Percentiles rank a stretch among this genome's conserved stretches.
Evolutionary conservation across 2,113 vertebrate genomes (phyloP).

Genomic region (Grammomys dolichurus): DNA sequence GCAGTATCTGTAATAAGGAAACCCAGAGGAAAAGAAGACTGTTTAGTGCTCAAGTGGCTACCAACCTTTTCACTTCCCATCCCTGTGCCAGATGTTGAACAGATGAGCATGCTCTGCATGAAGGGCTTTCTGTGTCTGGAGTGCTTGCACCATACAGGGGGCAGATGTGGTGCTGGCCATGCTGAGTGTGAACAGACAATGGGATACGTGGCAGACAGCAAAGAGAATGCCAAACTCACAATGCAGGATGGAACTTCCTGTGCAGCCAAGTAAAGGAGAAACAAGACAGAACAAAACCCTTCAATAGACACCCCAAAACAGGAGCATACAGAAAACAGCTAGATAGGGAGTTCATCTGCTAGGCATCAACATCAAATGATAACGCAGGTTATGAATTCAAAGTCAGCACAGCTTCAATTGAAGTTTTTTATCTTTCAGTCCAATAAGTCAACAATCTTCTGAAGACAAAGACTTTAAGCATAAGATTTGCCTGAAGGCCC

Average conservation of each 20-base stretch:
- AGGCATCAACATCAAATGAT: not conserved
- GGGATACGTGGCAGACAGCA: constrained; percentile 36
- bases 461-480: constrained; percentile 50
- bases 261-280: constrained; percentile 77
- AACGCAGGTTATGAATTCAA: not conserved
- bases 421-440: constrained; percentile 47
- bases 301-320: constrained; percentile 58
- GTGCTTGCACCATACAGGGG: not conserved
- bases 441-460: not conserved
- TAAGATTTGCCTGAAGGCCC: not conserved
- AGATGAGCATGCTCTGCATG: constrained; percentile 68
- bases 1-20: constrained; percentile 92
- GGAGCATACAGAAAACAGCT: constrained; percentile 52
- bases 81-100: constrained; percentile 16
- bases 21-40: constrained; percentile 59
- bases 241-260: constrained; percentile 82
- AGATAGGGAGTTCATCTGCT: constrained; percentile 52
- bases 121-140: not conserved
- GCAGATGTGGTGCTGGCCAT: constrained; percentile 65
- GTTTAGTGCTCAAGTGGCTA: constrained; percentile 47
- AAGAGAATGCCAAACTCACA: constrained; percentile 78
- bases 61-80: not conserved
- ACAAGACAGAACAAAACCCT: constrained; percentile 81
- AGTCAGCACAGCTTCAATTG: constrained; percentile 55
- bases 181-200: constrained; percentile 62